Evolutionary conservation across 2,888 invertebrate genomes (phyloP).

Genomic region (Leptinotarsa rubiginosa): DNA sequence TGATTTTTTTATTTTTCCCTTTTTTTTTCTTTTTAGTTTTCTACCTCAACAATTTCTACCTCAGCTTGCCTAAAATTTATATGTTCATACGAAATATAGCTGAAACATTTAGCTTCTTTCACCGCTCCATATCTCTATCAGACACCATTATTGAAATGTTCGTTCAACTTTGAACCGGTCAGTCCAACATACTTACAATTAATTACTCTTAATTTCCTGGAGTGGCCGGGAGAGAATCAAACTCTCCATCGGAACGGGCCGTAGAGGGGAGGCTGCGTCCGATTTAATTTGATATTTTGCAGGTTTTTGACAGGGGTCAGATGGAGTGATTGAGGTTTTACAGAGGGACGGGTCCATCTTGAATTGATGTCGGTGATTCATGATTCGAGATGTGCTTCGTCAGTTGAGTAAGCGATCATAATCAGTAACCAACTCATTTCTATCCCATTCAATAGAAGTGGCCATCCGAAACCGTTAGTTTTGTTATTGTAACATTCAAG

Average conservation of each 20-base stretch:
- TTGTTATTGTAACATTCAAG: no score
- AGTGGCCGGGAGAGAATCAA: slow-evolving; percentile 41
- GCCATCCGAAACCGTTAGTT: background rate
- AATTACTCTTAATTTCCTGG: slow-evolving; percentile 49
- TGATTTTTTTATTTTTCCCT: no score
- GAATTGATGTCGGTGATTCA: slow-evolving; percentile 16
- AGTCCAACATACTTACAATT: slow-evolving; percentile 44
- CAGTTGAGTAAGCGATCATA: background rate
- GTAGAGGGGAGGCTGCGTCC: background rate
- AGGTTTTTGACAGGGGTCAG: slow-evolving; percentile 27
- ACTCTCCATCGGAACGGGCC: slow-evolving; percentile 24
- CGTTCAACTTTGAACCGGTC: slow-evolving; percentile 36
- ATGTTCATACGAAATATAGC: background rate
- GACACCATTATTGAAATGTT: slow-evolving; percentile 31
- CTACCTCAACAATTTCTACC: no score
- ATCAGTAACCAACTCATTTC: background rate
- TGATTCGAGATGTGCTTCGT: background rate
- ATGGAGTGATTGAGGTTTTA: slow-evolving; percentile 21
- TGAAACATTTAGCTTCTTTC: background rate
- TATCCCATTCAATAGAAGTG: background rate
- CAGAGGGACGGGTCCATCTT: slow-evolving; percentile 17
- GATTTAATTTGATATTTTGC: slow-evolving; percentile 29
- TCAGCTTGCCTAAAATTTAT: no score
- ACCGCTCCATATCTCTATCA: slow-evolving; percentile 1
- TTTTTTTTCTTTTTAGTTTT: no score